Conservation (phyloP, 2,888 invertebrate species). For the Autographa gamma region DNA sequence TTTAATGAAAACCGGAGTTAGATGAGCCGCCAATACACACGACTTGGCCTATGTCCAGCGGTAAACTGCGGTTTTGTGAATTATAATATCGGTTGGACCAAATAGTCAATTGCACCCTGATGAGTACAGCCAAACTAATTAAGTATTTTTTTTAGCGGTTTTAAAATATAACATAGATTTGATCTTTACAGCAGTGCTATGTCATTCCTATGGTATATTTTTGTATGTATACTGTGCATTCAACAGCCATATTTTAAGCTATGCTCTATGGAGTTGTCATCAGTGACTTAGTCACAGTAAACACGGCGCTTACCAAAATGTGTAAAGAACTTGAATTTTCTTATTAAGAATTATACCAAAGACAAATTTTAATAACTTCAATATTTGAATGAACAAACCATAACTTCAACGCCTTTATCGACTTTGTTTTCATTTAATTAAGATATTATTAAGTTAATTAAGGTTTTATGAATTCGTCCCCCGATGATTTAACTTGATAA, state of each 20-base stretch:
- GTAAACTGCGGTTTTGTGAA: neutral
- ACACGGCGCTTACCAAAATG: too few relatives aligned
- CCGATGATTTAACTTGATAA: slow-evolving; percentile 43
- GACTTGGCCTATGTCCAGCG: neutral
- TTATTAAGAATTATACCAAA: neutral
- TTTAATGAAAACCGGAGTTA: neutral
- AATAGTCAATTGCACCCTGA: slow-evolving; percentile 4
- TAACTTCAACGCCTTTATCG: slow-evolving; percentile 3
- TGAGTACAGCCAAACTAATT: neutral
- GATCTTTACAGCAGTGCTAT: too few relatives aligned
- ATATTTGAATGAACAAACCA: neutral
- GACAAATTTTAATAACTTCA: neutral
- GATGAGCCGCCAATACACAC: neutral
- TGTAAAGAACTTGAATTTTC: too few relatives aligned
- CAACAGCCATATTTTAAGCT: too few relatives aligned
- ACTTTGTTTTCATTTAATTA: slow-evolving; percentile 6
- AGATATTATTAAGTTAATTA: slow-evolving; percentile 3
- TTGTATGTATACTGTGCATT: too few relatives aligned
- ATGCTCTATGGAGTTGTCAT: too few relatives aligned
- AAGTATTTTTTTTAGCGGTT: neutral
- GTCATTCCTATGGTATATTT: too few relatives aligned
- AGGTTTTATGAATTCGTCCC: slow-evolving; percentile 7
- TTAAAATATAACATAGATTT: too few relatives aligned
- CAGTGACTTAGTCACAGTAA: too few relatives aligned
- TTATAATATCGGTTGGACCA: neutral